Conservation (phyloP, 1,140 invertebrate species). For the Apis mellifera region Amel_HAv3.1 CM009933.2:10641501-10642000, state of each 20-base stretch:
- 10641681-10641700: slow-evolving; percentile 10
- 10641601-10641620: slow-evolving; percentile 7
- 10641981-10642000: neutral
- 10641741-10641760: too few species aligned
- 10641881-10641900: neutral
- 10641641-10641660: slow-evolving; percentile 26
- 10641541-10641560: too few species aligned
- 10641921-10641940: neutral
- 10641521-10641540: neutral
- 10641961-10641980: neutral
- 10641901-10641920: neutral
- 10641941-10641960: neutral
- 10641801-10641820: neutral
- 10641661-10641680: slow-evolving; percentile 2
- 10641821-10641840: neutral
- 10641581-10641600: slow-evolving; percentile 26
- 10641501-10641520: neutral
- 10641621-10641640: slow-evolving; percentile 21
- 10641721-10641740: too few species aligned
- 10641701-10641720: neutral
- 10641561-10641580: neutral
- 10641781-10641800: neutral
- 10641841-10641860: neutral
- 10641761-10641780: neutral
- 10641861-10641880: neutral